Conservation (phyloP, 1,140 invertebrate species). For the Lordiphosa collinella region DNA sequence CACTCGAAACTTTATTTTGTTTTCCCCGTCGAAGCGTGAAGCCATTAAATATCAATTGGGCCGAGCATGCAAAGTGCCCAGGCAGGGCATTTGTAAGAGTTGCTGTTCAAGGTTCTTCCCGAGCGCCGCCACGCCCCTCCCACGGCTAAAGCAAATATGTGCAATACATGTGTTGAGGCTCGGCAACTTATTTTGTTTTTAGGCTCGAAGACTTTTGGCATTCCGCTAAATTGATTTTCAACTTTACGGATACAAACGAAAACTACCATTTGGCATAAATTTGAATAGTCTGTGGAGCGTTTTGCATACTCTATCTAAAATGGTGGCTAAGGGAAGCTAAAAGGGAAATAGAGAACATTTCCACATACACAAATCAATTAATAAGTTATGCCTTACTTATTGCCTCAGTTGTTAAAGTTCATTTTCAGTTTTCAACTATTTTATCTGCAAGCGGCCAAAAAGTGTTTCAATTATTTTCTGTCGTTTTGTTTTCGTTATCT, state of each 20-base stretch:
- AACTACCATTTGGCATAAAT: conserved; percentile 10
- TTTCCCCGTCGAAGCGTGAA: conserved; percentile 41
- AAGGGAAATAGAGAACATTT: too few species aligned
- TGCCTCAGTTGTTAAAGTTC: too few species aligned
- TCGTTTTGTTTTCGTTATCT: too few species aligned
- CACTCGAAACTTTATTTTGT: conserved; percentile 38
- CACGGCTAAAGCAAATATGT: conserved; percentile 17
- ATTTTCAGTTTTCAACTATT: too few species aligned
- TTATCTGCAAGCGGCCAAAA: too few species aligned
- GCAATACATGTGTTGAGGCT: conserved; percentile 11
- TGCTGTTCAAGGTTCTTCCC: conserved; percentile 4
- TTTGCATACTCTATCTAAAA: too few species aligned
- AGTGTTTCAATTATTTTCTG: too few species aligned
- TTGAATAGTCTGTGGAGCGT: too few species aligned
- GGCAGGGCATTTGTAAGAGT: neutral
- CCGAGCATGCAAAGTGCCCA: conserved; percentile 47
- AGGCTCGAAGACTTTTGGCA: conserved; percentile 6
- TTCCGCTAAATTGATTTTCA: conserved; percentile 68
- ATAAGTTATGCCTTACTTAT: too few species aligned
- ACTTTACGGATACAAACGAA: conserved; percentile 29
- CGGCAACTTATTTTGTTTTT: conserved; percentile 9
- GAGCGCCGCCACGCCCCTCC: neutral
- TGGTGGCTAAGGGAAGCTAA: too few species aligned
- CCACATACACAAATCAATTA: too few species aligned
- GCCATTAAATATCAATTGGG: conserved; percentile 71